phyloP scores from a whole-genome alignment of 2,888 invertebrate genomes.

The Unio pictorum region DNA sequence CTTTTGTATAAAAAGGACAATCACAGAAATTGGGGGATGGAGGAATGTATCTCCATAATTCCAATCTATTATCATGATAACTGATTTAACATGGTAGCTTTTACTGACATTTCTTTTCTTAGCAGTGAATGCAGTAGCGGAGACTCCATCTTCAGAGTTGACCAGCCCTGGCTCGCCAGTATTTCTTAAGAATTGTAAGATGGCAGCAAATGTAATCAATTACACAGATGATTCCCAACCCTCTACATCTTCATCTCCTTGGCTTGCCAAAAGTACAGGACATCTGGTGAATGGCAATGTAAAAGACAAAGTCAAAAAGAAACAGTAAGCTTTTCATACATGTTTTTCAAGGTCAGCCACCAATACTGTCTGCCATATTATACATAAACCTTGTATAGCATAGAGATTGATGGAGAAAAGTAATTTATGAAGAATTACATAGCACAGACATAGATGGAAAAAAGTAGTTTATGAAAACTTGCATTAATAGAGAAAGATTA shows the following conservation, averaged over 20 bases:
- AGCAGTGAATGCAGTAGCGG: slow-evolving; percentile 4
- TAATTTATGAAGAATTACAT: background rate
- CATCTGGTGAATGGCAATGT: slow-evolving; percentile 23
- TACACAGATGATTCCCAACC: slow-evolving; percentile 16
- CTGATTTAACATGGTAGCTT: too few species aligned
- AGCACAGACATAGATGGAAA: background rate
- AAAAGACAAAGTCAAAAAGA: slow-evolving; percentile 2
- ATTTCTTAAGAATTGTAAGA: slow-evolving; percentile 22
- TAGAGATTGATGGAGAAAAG: background rate
- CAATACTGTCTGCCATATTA: too few species aligned
- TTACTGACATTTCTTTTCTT: background rate
- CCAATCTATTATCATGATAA: too few species aligned
- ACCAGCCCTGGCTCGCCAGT: slow-evolving; percentile 36
- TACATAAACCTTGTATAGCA: too few species aligned
- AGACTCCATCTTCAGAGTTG: slow-evolving; percentile 14
- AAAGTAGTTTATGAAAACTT: background rate
- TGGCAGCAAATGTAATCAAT: slow-evolving; percentile 20
- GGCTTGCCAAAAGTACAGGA: slow-evolving; percentile 43
- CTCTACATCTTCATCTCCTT: slow-evolving; percentile 21
- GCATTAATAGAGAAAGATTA: too few species aligned
- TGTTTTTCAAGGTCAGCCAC: background rate
- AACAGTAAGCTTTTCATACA: background rate
- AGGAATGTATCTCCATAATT: too few species aligned
- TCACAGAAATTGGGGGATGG: too few species aligned
- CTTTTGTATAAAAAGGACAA: too few species aligned